Base-by-base conservation (phyloP, 2,797 vertebrate genomes). In the Sebastes ruberrimus region DNA sequence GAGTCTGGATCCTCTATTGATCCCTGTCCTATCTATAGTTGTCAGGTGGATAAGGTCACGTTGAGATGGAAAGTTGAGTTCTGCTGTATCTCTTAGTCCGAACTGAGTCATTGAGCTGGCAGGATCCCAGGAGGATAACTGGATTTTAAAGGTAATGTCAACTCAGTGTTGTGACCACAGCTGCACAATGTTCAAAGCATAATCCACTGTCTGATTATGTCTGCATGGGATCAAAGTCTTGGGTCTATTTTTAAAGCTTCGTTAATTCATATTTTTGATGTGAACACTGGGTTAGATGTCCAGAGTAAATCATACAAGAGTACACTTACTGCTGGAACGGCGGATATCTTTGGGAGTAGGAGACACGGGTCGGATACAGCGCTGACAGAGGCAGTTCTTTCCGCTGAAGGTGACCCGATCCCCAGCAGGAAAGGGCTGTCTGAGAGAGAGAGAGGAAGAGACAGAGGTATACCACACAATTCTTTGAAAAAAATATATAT, bases 381-480 rank as follows among this genome's bases (percentile, higher is more conserved):
- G 96, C 78, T 99, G 98, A 86, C 99, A 99, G 25, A 99, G 95
- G 85, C 97, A 98, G 88, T 98, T 97, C 91, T 97, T 98, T 38
- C 98, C 97, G 88, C 96, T 99, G 93, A 99, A 99, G 5, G 98
- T 99, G 85, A 99, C 99, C 8, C 97, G 95, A 56, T 99, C 97
- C 14, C 99, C 99, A 0, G 98, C 96, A 68, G 98, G 97, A 90
- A 99, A 99, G 0, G 97, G 97, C 63, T 95, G 96, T 83, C 99
- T 99, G 90, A 74, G 73, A 86, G 55, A 35, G 32, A 66, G 6
- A 68, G 2, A 72, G 13, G 5, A 16, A 42, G 38, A 42, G 7
- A 63, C 1, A 64, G 2, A 76, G 1, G 4, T 35, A 2, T 7
- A 25, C 0, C 25, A 16, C 16, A n/a, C 10, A 49, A 9, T 52